Base-by-base conservation (phyloP, 2,113 vertebrate species). In the Platysternon megacephalum region DNA sequence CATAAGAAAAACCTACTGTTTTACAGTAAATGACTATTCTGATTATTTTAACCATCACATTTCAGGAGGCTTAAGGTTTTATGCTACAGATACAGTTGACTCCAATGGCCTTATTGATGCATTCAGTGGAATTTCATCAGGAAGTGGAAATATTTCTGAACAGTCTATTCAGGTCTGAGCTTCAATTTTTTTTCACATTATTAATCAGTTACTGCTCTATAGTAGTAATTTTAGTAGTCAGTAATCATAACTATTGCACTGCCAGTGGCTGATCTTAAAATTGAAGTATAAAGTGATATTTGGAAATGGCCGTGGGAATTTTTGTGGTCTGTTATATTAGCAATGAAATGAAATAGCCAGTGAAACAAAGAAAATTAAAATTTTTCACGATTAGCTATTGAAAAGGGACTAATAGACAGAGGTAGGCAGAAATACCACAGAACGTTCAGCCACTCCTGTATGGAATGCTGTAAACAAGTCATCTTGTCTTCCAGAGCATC, bases 121-220 rank as follows among this genome's bases (percentile, higher is more conserved):
- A 4, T 98, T 98, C 93, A 97, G 96, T 61, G 95, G 91, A 91
- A 95, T 98, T 85, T 97, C 93, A 61, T 93, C 97, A 26, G 92
- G 94, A 89, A 98, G 95, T 29, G 98, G 98, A 48, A 90, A 72
- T 93, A 81, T 94, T 21, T 94, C 84, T 78, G 84, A 98, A 51
- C 96, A 98, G 61, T 95, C 97, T 84, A 53, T 98, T 94, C 98
- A 98, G 97, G 98, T 98, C 29, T 84, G 90, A 48, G 82, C 92
- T 84, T 61, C 48, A 21, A 56, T 44, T 55, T n/a, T 83, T 89
- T 87, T 76, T 89, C 12, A 82, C 68, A 46, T 21, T 26, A 91
- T 8, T 68, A 86, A 82, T 44, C 46, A 79, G 21, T 74, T 42
- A 74, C 5, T 42, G 22, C 3, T 74, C 10, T 11, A 12, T 74